Evolutionary conservation across 2,113 vertebrate genomes (phyloP).

Genomic region (Nerophis ophidion): DNA sequence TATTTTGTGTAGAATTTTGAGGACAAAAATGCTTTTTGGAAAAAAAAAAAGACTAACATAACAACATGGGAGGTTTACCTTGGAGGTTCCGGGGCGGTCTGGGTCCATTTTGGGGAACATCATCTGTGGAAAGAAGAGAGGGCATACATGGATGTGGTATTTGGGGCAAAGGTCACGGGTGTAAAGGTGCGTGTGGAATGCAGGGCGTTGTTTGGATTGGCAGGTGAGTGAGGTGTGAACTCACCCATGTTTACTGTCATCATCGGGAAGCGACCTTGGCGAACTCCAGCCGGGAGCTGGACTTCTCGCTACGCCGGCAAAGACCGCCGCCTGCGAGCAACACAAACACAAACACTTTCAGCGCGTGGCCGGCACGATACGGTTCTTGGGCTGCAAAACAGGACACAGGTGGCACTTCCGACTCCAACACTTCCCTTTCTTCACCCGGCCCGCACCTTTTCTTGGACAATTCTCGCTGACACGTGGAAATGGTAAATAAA

Average conservation of each 20-base stretch:
- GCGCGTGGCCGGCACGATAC: neutral
- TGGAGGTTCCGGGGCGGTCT: constrained; percentile 71
- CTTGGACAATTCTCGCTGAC: too few relatives aligned
- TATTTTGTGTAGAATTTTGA: too few relatives aligned
- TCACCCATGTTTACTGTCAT: constrained; percentile 81
- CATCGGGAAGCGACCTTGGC: constrained; percentile 73
- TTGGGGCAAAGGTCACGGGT: too few relatives aligned
- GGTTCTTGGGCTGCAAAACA: constrained; percentile 36
- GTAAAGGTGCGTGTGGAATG: too few relatives aligned
- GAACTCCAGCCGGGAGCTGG: constrained; percentile 70
- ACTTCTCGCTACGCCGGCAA: constrained; percentile 50
- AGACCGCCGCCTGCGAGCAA: constrained; percentile 56
- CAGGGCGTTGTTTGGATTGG: neutral
- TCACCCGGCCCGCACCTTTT: too few relatives aligned
- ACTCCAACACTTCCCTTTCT: constrained; percentile 32
- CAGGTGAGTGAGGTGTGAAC: constrained; percentile 41
- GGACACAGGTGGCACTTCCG: constrained; percentile 51
- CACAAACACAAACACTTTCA: constrained; percentile 15
- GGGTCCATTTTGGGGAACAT: constrained; percentile 72
- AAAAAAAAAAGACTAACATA: too few relatives aligned
- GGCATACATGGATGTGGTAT: constrained; percentile 5
- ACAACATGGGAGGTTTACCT: constrained; percentile 47
- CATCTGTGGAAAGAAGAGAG: constrained; percentile 55
- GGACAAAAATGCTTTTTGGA: too few relatives aligned
- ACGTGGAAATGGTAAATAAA: too few relatives aligned